Conservation (phyloP, 2,888 invertebrate species). For the Merodon equestris region DNA sequence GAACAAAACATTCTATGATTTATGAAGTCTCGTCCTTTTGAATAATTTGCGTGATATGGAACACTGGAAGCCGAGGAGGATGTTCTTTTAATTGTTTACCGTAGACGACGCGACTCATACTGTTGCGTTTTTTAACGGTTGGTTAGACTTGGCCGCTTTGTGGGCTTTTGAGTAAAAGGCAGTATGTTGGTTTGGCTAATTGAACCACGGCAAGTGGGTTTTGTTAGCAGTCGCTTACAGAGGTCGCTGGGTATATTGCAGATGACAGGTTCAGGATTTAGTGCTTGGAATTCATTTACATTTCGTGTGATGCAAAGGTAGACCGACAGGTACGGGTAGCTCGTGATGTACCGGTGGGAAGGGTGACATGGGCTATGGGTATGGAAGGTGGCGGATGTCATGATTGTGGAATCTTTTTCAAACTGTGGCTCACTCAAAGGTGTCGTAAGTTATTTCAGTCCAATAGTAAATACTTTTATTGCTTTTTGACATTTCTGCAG, state of each 20-base stretch:
- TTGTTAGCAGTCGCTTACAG: slow-evolving; percentile 2
- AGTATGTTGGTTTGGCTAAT: slow-evolving; percentile 35
- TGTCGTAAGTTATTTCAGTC: no score
- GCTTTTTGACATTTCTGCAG: no score
- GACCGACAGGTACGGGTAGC: no score
- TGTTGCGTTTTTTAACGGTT: background rate
- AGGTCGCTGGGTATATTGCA: background rate
- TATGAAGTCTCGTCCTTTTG: slow-evolving; percentile 54
- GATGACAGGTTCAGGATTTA: background rate
- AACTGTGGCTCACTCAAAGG: no score
- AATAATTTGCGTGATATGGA: slow-evolving; percentile 49
- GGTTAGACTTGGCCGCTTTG: slow-evolving; percentile 5
- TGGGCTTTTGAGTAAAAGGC: slow-evolving; percentile 23
- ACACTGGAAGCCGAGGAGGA: slow-evolving; percentile 14
- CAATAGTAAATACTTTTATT: no score
- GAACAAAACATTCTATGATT: slow-evolving; percentile 40
- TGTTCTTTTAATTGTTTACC: slow-evolving; percentile 44
- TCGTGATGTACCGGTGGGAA: no score
- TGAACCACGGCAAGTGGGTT: slow-evolving; percentile 25
- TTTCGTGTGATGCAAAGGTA: no score
- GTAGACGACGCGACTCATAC: slow-evolving; percentile 10
- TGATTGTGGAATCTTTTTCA: no score
- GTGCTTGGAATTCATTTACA: background rate
- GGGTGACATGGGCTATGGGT: no score
- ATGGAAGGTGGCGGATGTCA: no score